Percentiles rank a stretch among this genome's conserved stretches.
phyloP scores from a whole-genome alignment of 1,140 invertebrate genomes.

The Mycetomoellerius zeteki region DNA sequence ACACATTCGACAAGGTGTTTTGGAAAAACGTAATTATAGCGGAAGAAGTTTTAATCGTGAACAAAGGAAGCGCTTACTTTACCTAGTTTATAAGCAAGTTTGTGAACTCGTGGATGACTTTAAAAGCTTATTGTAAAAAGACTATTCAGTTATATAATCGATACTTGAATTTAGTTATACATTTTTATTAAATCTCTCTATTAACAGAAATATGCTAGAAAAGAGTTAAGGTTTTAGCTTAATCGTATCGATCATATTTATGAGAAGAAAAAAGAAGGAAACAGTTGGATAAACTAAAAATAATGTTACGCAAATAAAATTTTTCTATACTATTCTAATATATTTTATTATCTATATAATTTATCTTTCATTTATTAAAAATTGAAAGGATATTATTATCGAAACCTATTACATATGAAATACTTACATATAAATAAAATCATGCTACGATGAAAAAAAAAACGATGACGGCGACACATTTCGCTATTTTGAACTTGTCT shows the following conservation, averaged over 20 bases:
- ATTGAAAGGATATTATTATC: background rate
- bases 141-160: background rate
- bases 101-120: background rate
- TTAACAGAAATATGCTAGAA: background rate
- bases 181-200: background rate
- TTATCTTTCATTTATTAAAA: background rate
- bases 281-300: background rate
- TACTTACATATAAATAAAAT: background rate
- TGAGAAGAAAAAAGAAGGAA: background rate
- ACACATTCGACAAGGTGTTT: background rate
- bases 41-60: background rate
- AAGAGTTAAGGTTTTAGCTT: background rate
- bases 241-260: background rate
- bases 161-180: background rate
- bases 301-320: background rate
- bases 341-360: background rate
- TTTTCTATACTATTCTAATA: background rate
- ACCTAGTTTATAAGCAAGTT: background rate
- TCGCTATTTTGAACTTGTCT: slow-evolving; percentile 4
- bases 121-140: background rate
- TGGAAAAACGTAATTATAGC: background rate
- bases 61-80: background rate
- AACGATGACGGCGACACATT: background rate
- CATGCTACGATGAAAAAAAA: background rate
- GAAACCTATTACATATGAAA: background rate